Evolutionary conservation across 1,140 invertebrate species (phyloP).

Genomic region (Colletes latitarsis): DNA sequence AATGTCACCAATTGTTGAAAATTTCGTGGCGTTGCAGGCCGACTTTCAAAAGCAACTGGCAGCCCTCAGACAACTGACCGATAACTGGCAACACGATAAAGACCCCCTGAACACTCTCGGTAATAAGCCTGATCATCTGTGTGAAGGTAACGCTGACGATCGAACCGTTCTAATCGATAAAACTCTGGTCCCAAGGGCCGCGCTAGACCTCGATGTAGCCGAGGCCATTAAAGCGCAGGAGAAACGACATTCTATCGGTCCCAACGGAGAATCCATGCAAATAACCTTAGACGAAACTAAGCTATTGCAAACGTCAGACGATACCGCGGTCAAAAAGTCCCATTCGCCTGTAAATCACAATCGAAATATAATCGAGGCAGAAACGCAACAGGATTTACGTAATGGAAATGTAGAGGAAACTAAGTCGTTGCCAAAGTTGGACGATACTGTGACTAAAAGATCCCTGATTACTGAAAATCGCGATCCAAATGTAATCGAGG

Average conservation of each 20-base stretch:
- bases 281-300: slow-evolving; percentile 15
- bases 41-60: slow-evolving; percentile 75
- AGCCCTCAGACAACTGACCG: slow-evolving; percentile 71
- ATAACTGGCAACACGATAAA: slow-evolving; percentile 74
- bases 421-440: too few species aligned
- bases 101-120: slow-evolving; percentile 59
- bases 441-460: too few species aligned
- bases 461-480: too few species aligned
- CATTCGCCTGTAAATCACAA: too few species aligned
- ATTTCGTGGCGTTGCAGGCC: slow-evolving; percentile 75
- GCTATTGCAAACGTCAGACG: not conserved
- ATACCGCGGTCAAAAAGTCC: not conserved
- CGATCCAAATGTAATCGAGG: too few species aligned
- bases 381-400: not conserved
- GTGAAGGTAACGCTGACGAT: slow-evolving; percentile 41
- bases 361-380: not conserved
- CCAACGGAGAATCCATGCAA: slow-evolving; percentile 16
- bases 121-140: slow-evolving; percentile 69
- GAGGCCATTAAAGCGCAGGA: slow-evolving; percentile 37
- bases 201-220: slow-evolving; percentile 46
- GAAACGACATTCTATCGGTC: slow-evolving; percentile 26
- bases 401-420: too few species aligned
- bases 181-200: slow-evolving; percentile 56
- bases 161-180: slow-evolving; percentile 60
- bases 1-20: slow-evolving; percentile 75